Evolutionary conservation across 2,113 vertebrate species (phyloP).

Genomic region (Microtus montanus): DNA sequence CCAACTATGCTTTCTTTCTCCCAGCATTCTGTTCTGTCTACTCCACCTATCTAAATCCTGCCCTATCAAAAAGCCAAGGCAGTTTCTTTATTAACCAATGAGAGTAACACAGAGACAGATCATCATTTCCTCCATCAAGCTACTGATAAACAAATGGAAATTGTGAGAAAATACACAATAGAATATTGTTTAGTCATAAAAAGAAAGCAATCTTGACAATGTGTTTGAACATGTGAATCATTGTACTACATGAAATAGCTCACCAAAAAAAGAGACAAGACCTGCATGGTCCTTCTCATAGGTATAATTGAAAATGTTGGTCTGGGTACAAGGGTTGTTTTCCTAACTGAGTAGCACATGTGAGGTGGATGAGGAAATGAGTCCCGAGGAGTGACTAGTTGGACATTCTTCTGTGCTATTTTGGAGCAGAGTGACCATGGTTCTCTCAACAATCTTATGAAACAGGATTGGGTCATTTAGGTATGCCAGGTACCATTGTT

Average conservation of each 20-base stretch:
- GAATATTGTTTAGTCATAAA: no score
- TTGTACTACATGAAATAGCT: not conserved
- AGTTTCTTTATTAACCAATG: no score
- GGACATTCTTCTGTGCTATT: not conserved
- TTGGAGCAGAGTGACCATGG: no score
- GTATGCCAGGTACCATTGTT: not conserved
- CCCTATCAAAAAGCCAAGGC: no score
- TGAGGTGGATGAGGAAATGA: not conserved
- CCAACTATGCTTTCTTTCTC: no score
- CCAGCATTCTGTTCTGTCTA: no score
- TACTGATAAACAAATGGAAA: no score
- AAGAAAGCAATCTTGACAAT: no score
- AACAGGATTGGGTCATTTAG: not conserved
- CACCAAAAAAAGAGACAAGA: not conserved
- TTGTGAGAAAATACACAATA: no score
- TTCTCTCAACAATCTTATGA: not conserved
- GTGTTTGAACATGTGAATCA: not conserved
- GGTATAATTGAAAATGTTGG: not conserved
- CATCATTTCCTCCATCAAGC: no score
- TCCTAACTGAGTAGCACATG: not conserved
- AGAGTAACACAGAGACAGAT: no score
- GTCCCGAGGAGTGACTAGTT: not conserved
- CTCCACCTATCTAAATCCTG: no score
- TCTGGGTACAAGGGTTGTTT: not conserved
- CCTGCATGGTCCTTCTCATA: not conserved